Percentiles rank a stretch among this genome's conserved stretches.
These are phyloP conservation scores for Clitarchus hookeri DNA, from an alignment of 2,888 invertebrate species.

Conservation along the genomic window DNA sequence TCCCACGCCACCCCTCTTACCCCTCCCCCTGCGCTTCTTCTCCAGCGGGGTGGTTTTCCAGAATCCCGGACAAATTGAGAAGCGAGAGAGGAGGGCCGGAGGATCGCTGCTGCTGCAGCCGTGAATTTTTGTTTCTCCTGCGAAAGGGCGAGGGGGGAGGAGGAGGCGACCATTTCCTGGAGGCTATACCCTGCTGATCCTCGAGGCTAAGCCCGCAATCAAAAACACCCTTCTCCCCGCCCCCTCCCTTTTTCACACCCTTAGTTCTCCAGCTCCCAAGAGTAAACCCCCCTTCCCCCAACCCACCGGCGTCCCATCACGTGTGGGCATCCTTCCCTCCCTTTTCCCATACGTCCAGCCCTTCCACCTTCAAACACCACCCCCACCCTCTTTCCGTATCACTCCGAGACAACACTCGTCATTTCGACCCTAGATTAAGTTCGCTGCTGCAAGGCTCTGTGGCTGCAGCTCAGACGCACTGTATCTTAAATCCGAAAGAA, in stretches of 20 bases:
- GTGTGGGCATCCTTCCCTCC: too few species aligned
- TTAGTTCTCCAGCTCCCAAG: not conserved
- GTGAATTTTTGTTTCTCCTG: conserved; percentile 1
- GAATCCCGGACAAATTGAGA: conserved; percentile 10
- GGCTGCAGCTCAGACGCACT: too few species aligned
- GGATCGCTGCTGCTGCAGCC: not conserved
- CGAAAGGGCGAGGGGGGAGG: not conserved
- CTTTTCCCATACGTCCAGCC: too few species aligned
- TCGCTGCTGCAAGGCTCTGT: too few species aligned
- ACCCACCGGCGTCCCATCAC: not conserved
- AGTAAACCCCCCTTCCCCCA: not conserved
- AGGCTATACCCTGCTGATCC: conserved; percentile 7
- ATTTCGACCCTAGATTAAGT: too few species aligned
- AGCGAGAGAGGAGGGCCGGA: not conserved
- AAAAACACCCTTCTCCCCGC: not conserved
- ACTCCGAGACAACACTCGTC: too few species aligned
- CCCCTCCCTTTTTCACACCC: not conserved
- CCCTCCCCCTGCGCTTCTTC: too few species aligned
- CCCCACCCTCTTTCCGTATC: too few species aligned
- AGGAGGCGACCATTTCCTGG: not conserved
- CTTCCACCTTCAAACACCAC: too few species aligned
- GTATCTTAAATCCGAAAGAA: too few species aligned
- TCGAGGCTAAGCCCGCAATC: conserved; percentile 5
- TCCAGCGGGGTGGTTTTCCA: too few species aligned
- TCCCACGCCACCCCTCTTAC: not conserved